Percentiles rank a stretch among this genome's conserved stretches.
These are phyloP conservation scores for Phalacrocorax carbo DNA, from an alignment of 2,113 vertebrate species.

Conservation along the genomic window DNA sequence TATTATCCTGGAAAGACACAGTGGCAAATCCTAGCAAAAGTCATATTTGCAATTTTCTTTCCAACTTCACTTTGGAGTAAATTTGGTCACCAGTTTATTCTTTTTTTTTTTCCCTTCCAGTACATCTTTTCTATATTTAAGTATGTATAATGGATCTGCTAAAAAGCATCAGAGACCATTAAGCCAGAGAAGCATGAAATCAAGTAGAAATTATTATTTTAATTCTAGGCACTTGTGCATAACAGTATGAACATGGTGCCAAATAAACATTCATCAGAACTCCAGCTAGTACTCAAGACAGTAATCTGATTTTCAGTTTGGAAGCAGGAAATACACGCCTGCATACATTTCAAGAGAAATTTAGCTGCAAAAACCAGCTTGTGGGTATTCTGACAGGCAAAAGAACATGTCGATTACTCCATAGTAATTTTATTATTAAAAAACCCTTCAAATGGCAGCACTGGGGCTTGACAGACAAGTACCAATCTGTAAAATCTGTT, in stretches of 20 bases:
- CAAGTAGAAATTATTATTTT: slow-evolving; percentile 76
- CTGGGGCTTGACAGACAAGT: neutral
- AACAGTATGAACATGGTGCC: slow-evolving; percentile 59
- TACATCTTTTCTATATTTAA: slow-evolving; percentile 54
- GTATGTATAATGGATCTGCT: slow-evolving; percentile 60
- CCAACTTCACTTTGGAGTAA: slow-evolving; percentile 55
- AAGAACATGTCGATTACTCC: neutral
- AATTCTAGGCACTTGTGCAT: slow-evolving; percentile 72
- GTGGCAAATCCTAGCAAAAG: slow-evolving; percentile 32
- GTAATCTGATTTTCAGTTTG: slow-evolving; percentile 54
- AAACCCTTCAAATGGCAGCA: neutral
- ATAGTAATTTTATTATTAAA: neutral
- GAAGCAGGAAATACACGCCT: slow-evolving; percentile 9
- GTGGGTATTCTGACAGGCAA: neutral
- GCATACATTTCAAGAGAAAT: neutral
- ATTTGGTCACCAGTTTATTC: slow-evolving; percentile 57
- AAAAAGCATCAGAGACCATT: slow-evolving; percentile 66
- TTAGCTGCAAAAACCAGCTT: neutral
- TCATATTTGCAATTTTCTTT: slow-evolving; percentile 55
- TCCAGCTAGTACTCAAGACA: slow-evolving; percentile 34
- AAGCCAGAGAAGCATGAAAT: slow-evolving; percentile 77
- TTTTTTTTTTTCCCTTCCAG: neutral
- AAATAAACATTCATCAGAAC: slow-evolving; percentile 71
- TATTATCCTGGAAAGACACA: slow-evolving; percentile 39
- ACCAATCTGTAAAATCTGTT: neutral